A percentile compares a stretch with the other conserved stretches of the same genome.
Evolutionary conservation across 2,797 vertebrate genomes (phyloP).

Genomic region (Limosa lapponica): DNA sequence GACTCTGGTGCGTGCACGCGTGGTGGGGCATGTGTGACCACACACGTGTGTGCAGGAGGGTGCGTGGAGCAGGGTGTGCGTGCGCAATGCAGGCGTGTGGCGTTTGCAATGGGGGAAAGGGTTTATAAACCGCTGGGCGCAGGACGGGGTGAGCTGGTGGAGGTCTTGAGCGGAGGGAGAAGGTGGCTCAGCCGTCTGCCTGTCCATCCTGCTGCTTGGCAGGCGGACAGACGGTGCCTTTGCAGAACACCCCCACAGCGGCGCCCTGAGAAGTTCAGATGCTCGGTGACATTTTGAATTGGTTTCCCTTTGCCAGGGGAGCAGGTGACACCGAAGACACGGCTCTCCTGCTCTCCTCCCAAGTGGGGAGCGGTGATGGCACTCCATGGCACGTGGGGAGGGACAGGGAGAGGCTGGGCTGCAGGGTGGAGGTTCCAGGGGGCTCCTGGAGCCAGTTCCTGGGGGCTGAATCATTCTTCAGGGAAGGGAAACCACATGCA

Average conservation of each 20-base stretch:
- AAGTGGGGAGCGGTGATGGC: accelerated
- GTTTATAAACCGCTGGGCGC: accelerated
- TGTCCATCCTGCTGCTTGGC: neutral
- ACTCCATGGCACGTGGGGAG: neutral
- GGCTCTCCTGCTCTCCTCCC: neutral
- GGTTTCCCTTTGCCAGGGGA: neutral
- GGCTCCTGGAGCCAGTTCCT: neutral
- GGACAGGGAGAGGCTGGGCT: neutral
- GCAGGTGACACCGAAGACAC: neutral
- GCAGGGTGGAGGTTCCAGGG: too few species aligned
- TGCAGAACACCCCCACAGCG: neutral
- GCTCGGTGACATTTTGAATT: neutral
- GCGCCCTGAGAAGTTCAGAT: neutral
- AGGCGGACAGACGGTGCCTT: neutral
- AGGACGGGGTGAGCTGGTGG: accelerated
- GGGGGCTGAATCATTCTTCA: neutral
- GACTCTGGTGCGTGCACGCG: neutral
- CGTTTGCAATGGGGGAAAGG: accelerated
- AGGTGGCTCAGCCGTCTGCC: neutral
- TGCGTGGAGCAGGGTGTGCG: neutral
- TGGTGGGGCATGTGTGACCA: neutral
- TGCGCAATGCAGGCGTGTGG: accelerated
- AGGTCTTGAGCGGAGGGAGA: neutral
- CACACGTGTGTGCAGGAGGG: too few species aligned
- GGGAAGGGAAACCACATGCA: neutral